A percentile compares a stretch with the other conserved stretches of the same genome.
Evolutionary conservation across 92 coral and sea anemone species (phyloP).

Genomic region (Umimayanthus kanabou): DNA sequence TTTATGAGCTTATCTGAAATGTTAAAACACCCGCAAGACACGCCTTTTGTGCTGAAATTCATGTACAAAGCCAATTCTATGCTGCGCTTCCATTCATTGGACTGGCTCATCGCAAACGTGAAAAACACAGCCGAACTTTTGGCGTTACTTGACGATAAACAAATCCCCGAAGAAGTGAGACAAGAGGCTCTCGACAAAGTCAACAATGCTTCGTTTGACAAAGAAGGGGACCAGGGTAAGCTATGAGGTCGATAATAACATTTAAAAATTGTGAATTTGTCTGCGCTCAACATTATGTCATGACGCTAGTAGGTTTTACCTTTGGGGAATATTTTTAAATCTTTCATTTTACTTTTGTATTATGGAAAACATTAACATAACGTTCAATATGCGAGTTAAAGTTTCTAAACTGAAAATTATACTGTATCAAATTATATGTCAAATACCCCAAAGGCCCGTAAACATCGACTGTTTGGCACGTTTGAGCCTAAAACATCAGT

Average conservation of each 20-base stretch:
- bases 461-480: not conserved
- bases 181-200: conserved; percentile 92
- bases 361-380: not conserved
- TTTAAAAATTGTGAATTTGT: not conserved
- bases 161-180: conserved; percentile 91
- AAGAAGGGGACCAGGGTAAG: conserved; percentile 37
- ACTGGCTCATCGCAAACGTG: conserved; percentile 95
- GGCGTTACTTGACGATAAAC: conserved; percentile 76
- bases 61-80: conserved; percentile 90
- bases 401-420: not conserved
- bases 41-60: conserved; percentile 87
- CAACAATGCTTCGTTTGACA: conserved; percentile 59
- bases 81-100: conserved; percentile 91
- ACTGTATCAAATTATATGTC: not conserved
- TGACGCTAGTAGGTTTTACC: not conserved
- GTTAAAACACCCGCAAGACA: conserved; percentile 91
- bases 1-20: conserved; percentile 93
- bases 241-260: too few relatives aligned
- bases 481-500: not conserved
- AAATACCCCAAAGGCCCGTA: conserved; percentile 6
- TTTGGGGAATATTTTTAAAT: not conserved
- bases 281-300: not conserved
- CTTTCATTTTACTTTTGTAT: not conserved
- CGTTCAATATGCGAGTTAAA: conserved; percentile 2
- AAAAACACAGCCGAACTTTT: conserved; percentile 78